A percentile compares a stretch with the other conserved stretches of the same genome.
Conservation (phyloP, 2,113 vertebrate genomes). For the Pelecanoides urinatrix region DNA sequence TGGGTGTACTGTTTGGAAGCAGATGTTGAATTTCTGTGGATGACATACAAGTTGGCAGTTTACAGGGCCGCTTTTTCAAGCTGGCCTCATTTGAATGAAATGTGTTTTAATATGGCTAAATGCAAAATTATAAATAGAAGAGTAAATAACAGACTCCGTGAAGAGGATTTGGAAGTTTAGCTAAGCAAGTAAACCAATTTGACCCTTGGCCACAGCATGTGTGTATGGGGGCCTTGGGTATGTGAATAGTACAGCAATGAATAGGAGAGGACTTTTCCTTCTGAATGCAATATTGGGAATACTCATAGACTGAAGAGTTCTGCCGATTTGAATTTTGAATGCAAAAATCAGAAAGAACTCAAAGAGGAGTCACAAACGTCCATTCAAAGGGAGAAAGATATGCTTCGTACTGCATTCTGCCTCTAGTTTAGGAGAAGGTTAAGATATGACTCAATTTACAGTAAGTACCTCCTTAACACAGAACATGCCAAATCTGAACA, state of each 20-base stretch:
- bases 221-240: background rate
- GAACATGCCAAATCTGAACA: background rate
- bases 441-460: background rate
- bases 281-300: background rate
- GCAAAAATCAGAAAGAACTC: background rate
- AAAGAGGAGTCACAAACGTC: background rate
- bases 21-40: background rate
- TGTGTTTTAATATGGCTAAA: background rate
- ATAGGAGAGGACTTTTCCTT: background rate
- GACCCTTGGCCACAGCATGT: background rate
- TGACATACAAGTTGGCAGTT: background rate
- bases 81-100: constrained; percentile 3
- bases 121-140: background rate
- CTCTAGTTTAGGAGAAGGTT: background rate
- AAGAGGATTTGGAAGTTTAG: background rate
- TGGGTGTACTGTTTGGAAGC: constrained; percentile 24
- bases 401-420: background rate
- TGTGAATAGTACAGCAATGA: background rate
- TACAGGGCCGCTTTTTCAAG: background rate
- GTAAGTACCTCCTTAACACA: background rate
- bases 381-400: background rate
- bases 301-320: background rate
- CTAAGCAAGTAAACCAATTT: background rate
- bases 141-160: background rate
- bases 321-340: background rate